phyloP scores from a whole-genome alignment of 2,888 invertebrate genomes.

The Orthosia cruda region DNA sequence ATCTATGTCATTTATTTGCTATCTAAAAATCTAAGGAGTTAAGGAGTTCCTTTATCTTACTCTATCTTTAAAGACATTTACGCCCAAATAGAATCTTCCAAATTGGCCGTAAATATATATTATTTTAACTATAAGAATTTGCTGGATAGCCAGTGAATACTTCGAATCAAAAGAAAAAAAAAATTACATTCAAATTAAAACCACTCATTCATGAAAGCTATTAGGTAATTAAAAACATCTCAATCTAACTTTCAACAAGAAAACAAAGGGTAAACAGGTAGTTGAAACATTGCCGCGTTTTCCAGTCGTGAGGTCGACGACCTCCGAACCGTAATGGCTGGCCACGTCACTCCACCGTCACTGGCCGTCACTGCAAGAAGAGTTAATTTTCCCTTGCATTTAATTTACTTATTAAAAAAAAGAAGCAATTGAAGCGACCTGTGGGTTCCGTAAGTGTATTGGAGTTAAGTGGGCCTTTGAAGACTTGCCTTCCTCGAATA shows the following conservation, averaged over 20 bases:
- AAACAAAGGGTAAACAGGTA: constrained; percentile 63
- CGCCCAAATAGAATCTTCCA: no score
- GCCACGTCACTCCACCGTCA: constrained; percentile 86
- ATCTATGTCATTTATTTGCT: not conserved
- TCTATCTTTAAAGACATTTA: no score
- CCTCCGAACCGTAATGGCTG: constrained; percentile 84
- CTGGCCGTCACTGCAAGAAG: constrained; percentile 82
- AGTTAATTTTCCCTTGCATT: constrained; percentile 88
- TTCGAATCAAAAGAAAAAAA: not conserved
- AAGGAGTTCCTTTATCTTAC: no score
- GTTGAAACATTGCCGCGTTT: constrained; percentile 51
- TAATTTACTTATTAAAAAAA: constrained; percentile 83
- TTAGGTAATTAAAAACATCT: constrained; percentile 19
- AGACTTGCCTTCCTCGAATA: not conserved
- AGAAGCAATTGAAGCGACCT: constrained; percentile 58
- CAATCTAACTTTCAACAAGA: constrained; percentile 24
- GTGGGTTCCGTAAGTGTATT: constrained; percentile 64
- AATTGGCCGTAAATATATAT: no score
- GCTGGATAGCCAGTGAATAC: not conserved
- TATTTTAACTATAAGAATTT: not conserved
- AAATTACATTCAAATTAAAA: not conserved
- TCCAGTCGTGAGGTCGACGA: constrained; percentile 72
- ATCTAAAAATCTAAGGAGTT: no score
- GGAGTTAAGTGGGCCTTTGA: constrained; percentile 28
- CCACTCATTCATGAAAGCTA: not conserved